Evolutionary conservation across 1,140 invertebrate genomes (phyloP).

Genomic region (Ostrea denselamellosa): DNA sequence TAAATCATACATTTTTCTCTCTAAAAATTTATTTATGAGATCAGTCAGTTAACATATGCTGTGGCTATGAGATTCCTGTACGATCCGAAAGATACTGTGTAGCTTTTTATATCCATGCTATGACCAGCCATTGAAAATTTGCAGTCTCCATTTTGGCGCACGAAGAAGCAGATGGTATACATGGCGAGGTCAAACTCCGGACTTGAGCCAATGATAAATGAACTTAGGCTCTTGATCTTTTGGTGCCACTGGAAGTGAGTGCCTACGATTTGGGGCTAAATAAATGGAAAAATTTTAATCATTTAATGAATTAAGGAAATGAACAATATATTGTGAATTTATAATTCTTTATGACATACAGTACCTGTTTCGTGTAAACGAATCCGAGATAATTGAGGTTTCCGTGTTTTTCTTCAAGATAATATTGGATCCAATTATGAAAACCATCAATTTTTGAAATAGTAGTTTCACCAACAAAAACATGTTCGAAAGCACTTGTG

Average conservation of each 20-base stretch:
- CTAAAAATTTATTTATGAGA: neutral
- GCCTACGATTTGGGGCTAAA: conserved; percentile 44
- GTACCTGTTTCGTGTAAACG: conserved; percentile 56
- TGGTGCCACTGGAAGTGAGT: conserved; percentile 54
- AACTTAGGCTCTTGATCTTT: conserved; percentile 45
- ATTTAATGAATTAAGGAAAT: no score
- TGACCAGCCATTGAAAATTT: conserved; percentile 46
- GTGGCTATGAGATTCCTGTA: conserved; percentile 45
- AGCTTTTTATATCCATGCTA: conserved; percentile 42
- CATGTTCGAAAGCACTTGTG: conserved; percentile 67
- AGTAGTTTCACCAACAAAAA: conserved; percentile 66
- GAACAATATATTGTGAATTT: no score
- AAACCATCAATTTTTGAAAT: conserved; percentile 56
- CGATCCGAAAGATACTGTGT: conserved; percentile 34
- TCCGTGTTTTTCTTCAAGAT: conserved; percentile 59
- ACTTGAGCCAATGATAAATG: conserved; percentile 49
- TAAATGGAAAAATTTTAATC: neutral
- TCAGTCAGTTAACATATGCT: conserved; percentile 42
- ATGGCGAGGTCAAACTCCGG: conserved; percentile 56
- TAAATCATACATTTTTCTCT: no score
- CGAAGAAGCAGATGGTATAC: conserved; percentile 48
- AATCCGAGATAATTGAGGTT: conserved; percentile 64
- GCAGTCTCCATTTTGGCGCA: conserved; percentile 42
- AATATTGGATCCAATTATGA: conserved; percentile 68
- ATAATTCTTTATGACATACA: neutral